A percentile compares a stretch with the other conserved stretches of the same genome.
These are phyloP conservation scores for Tachycineta bicolor DNA, from an alignment of 2,113 vertebrate species.

Conservation along the genomic window DNA sequence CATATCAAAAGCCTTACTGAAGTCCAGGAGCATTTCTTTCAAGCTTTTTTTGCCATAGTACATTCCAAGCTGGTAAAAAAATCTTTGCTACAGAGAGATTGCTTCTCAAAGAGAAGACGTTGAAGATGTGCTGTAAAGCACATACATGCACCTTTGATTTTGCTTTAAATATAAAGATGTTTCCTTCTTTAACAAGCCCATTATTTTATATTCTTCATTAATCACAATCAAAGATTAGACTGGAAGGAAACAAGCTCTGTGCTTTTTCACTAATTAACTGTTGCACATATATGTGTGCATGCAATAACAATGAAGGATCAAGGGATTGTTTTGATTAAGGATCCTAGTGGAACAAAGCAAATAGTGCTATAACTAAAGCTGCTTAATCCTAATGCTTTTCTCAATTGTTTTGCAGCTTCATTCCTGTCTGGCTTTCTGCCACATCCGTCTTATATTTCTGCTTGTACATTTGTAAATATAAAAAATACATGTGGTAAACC, in stretches of 20 bases:
- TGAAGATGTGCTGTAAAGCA: not conserved
- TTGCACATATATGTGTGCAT: not conserved
- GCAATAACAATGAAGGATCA: not conserved
- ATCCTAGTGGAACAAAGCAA: not conserved
- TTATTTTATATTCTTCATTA: not conserved
- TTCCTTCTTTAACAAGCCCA: not conserved
- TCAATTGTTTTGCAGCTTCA: not conserved
- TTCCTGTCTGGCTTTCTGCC: not conserved
- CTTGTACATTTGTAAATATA: not conserved
- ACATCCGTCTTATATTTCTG: not conserved
- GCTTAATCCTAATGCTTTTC: not conserved
- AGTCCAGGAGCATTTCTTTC: not conserved
- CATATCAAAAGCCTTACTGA: conserved; percentile 23
- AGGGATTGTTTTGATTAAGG: not conserved
- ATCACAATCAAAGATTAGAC: not conserved
- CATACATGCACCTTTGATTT: not conserved
- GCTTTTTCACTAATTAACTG: not conserved
- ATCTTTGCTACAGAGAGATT: not conserved
- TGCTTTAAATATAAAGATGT: not conserved
- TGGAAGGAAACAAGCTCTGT: not conserved
- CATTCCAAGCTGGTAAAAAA: not conserved
- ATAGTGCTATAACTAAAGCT: not conserved
- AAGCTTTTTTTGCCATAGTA: not conserved
- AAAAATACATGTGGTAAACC: not conserved
- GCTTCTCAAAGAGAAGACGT: not conserved